Base-by-base conservation (phyloP, 2,888 invertebrate genomes). In the Cordilura impudica region DNA sequence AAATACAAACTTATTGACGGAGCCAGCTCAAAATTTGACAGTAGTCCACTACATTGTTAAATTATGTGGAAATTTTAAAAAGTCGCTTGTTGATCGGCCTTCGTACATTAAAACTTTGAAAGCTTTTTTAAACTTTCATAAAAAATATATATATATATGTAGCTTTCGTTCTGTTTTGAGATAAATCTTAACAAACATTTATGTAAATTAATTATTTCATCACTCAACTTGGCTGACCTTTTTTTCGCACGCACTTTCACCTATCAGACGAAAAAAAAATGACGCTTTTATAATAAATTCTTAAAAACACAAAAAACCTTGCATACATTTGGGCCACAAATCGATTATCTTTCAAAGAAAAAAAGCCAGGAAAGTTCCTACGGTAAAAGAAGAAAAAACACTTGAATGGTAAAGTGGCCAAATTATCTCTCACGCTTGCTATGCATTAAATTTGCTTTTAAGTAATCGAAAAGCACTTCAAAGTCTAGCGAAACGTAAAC, bases 391-490 rank as follows among this genome's bases (percentile, higher is more conserved):
- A 72, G 45, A 14, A 23, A 7, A 26, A 51, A 58, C 23, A 66
- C 51, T 69, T 56, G 18, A 58, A 54, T 58, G 70, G 71, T 60
- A 53, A 79, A 79, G 79, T 79, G 71, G 79, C 66, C 67, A 71
- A 75, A 79, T 79, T 79, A 75, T 75, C 71, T 71, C 31, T 43
- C 35, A 45, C 56, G 61, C 66, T 74, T 79, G 61, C 61, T 66
- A 60, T 75, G 81, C 84, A 82, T 70, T 83, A 81, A 85, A 85
- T 84, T 86, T 84, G 85, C 87, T 87, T 84, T 85, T 85, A 85
- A 84, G 85, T 85, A 86, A 86, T 87, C 86, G 87, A 87, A 85
- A 85, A 85, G 78, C 84, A 84, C 86, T 86, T 85, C 78, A 85
- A 83, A 83, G 80, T 61, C 73, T 77, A 73, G 80, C 80, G 79